These are phyloP conservation scores for Agyllia agylla DNA, from an alignment of 2,888 invertebrate species.

Conservation along the genomic window DNA sequence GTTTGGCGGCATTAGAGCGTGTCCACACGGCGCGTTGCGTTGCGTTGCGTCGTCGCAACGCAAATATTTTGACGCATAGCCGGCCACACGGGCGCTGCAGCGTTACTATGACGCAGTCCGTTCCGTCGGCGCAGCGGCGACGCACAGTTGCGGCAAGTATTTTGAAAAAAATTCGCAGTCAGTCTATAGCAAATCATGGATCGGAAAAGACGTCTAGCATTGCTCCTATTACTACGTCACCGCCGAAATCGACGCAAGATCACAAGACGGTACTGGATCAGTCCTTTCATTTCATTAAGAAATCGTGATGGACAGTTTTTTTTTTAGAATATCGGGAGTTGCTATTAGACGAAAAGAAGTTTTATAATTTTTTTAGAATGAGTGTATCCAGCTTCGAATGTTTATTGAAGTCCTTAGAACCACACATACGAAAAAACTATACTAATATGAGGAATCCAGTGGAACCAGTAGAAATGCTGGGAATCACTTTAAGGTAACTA, in stretches of 20 bases:
- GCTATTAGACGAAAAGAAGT: slow-evolving; percentile 75
- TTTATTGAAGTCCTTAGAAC: slow-evolving; percentile 78
- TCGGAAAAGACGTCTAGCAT: slow-evolving; percentile 37
- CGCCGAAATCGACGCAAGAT: slow-evolving; percentile 72
- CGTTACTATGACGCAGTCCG: slow-evolving; percentile 6
- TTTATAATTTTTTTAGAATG: slow-evolving; percentile 74
- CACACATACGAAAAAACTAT: slow-evolving; percentile 79
- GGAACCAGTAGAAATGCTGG: slow-evolving; percentile 78
- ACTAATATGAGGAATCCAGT: slow-evolving; percentile 79
- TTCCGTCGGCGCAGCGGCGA: slow-evolving; percentile 7
- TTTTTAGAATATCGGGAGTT: slow-evolving; percentile 73
- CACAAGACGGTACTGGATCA: slow-evolving; percentile 70
- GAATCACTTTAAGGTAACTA: slow-evolving; percentile 78
- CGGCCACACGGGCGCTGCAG: slow-evolving; percentile 64
- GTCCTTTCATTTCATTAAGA: slow-evolving; percentile 52
- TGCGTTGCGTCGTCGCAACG: slow-evolving; percentile 62
- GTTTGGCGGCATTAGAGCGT: too few relatives aligned
- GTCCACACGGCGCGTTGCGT: slow-evolving; percentile 42
- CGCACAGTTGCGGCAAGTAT: slow-evolving; percentile 26
- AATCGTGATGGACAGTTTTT: slow-evolving; percentile 73
- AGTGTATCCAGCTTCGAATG: slow-evolving; percentile 73
- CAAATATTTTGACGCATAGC: slow-evolving; percentile 73
- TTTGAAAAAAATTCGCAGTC: background rate
- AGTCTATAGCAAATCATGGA: slow-evolving; percentile 50
- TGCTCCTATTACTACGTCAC: slow-evolving; percentile 78